A percentile compares a stretch with the other conserved stretches of the same genome.
Conservation (phyloP, 2,797 vertebrate species). For the Poliocrania exsul region DNA sequence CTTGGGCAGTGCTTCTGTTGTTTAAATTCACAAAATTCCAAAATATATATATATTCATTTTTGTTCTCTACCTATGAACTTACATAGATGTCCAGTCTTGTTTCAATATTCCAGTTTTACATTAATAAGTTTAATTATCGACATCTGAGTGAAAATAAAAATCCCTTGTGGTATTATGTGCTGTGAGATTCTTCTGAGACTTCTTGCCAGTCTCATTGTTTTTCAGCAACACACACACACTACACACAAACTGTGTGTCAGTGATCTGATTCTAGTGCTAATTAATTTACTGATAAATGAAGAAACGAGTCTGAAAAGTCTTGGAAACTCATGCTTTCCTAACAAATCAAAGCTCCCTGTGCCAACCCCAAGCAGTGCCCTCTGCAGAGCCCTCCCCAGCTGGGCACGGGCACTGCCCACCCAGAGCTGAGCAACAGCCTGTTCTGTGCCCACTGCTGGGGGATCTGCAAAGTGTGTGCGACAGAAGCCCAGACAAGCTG, state of each 20-base stretch:
- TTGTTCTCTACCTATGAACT: background rate
- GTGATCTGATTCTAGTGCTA: background rate
- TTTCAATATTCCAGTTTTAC: background rate
- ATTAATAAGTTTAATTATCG: background rate
- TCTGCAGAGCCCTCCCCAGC: background rate
- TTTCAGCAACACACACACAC: background rate
- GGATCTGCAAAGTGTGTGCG: background rate
- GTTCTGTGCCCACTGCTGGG: background rate
- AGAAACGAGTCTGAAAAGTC: background rate
- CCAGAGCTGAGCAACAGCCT: background rate
- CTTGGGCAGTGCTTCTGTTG: background rate
- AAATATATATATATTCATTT: background rate
- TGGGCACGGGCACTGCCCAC: background rate
- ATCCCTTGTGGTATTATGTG: accelerated
- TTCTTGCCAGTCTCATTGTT: background rate
- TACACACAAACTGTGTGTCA: background rate
- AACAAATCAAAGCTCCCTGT: background rate
- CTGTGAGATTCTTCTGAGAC: background rate
- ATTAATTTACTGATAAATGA: background rate
- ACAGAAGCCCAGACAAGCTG: background rate
- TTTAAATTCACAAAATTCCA: background rate
- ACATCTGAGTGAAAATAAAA: background rate
- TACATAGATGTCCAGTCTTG: background rate
- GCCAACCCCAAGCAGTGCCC: background rate
- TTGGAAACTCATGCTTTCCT: background rate